Base-by-base conservation (phyloP, 53 echinoderm and acorn worm species). In the Zoroaster sp. region DNA sequence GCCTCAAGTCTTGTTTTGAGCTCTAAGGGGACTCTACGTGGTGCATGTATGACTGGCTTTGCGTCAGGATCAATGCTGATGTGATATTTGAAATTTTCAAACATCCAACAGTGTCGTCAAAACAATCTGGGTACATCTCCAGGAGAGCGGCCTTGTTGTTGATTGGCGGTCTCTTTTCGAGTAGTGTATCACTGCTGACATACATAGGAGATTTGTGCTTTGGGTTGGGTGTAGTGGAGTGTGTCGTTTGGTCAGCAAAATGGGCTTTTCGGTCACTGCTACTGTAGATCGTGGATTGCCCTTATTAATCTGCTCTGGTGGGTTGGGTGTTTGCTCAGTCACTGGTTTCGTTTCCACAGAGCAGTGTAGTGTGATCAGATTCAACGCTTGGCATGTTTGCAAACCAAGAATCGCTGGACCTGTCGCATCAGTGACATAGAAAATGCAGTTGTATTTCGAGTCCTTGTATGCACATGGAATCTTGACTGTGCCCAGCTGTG, bases 21-120 rank as follows among this genome's bases (percentile, higher is more conserved):
- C 15, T 42, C 74, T 15, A 91, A 31, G 35, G 88, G 69, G 4
- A 90, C 70, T 82, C 81, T 42, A 4, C 83, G 73, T 40, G 90
- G 83, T 34, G 89, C 76, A 32, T 91, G 89, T 3, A 94, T 42
- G 3, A 90, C 89, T 17, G 93, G 87, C 47, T 49, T 67, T 6
- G 66, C 88, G 15, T 83, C 66, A 46, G 43, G 66, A 45, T 94
- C 78, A 12, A 91, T 66, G 3, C 67, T 88, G 45, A 94, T 94
- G 83, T 88, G 88, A 34, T 88, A 82, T 44, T 75, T n/a, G 7
- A 34, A 77, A 25, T 77, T 40, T 49, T 67, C 40, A 28, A 78
- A 44, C 80, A 70, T 15, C 87, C 79, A 25, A 91, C 89, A 7
- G 33, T 68, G 1, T 67, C 79, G 23, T 79, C 46, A 33, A 89